Base-by-base conservation (phyloP, 1,140 invertebrate genomes). In the Melanaphis sacchari region DNA sequence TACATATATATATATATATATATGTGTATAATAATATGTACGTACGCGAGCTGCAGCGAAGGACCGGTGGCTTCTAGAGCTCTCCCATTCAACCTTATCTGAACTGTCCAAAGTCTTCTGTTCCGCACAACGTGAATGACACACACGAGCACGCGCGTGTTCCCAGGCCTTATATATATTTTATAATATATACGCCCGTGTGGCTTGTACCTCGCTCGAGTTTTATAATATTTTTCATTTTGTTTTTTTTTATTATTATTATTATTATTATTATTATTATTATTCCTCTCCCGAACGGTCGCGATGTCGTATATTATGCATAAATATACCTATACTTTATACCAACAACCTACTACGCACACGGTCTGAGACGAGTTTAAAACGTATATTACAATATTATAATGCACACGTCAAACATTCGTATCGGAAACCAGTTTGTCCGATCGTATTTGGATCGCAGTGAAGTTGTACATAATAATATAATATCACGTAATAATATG, bases 391-490 rank as follows among this genome's bases (percentile, higher is more conserved):
- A 43, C 41, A 43, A n/a, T 59, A 85, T 85, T 93, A 93, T 85
- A 85, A 85, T 84, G 91, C 91, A 40, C 81, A 49, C 81, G 91
- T 93, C 91, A 93, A 93, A 93, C 46, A 81, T 92, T 92, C 59
- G 91, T 92, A 92, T 92, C 81, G 81, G 43, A 82, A 93, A 93
- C 91, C 81, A 85, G 91, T 93, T 93, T 85, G 41, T 89, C 46
- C 43, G 40, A 82, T 92, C 66, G 59, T 66, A 91, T 91, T 91
- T 66, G 90, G 41, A 43, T 91, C 90, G 81, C 81, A 24, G 31
- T 24, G 38, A 40, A 21, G 11, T 90, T 66, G 11, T 66, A 49
- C 46, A 22, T 36, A 18, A 26, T 11, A 59, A 26, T 9, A 90
- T 31, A 40, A 90, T n/a, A 90, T 90, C 59, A 76, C 31, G n/a